These are phyloP conservation scores for Pipistrellus nathusii DNA, from an alignment of 2,797 vertebrate genomes.

Conservation along the genomic window DNA sequence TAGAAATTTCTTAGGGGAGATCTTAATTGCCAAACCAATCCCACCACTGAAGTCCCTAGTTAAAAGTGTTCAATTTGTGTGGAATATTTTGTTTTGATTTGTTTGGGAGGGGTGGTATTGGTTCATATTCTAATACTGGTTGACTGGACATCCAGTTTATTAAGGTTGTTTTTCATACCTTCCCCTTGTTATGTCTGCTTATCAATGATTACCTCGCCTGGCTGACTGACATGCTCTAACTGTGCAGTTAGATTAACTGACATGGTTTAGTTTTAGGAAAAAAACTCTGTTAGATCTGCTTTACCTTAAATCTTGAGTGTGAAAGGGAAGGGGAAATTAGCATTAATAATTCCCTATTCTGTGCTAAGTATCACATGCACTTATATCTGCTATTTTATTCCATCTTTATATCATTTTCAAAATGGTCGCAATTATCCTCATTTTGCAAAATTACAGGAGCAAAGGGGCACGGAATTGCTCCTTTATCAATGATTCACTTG, in stretches of 20 bases:
- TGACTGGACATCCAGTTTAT: constrained; percentile 5
- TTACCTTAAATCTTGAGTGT: constrained; percentile 33
- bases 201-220: neutral
- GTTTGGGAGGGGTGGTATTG: neutral
- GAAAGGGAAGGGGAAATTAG: constrained; percentile 38
- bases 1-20: constrained; percentile 22
- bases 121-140: neutral
- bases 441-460: constrained; percentile 48
- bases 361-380: constrained; percentile 10
- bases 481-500: constrained; percentile 33
- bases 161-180: constrained; percentile 8
- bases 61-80: neutral
- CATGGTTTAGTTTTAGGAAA: constrained; percentile 27
- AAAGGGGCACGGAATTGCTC: constrained; percentile 43
- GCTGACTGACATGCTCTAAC: neutral
- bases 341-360: neutral
- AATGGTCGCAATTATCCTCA: neutral
- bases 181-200: neutral
- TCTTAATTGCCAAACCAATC: constrained; percentile 31
- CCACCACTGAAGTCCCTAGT: neutral
- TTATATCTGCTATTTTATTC: constrained; percentile 53
- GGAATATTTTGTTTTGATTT: constrained; percentile 5
- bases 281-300: neutral
- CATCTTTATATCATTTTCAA: constrained; percentile 23
- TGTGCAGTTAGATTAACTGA: neutral